These are phyloP conservation scores for Alcedo quadribrachys DNA, from an alignment of 2,797 vertebrate species.

Conservation along the genomic window DNA sequence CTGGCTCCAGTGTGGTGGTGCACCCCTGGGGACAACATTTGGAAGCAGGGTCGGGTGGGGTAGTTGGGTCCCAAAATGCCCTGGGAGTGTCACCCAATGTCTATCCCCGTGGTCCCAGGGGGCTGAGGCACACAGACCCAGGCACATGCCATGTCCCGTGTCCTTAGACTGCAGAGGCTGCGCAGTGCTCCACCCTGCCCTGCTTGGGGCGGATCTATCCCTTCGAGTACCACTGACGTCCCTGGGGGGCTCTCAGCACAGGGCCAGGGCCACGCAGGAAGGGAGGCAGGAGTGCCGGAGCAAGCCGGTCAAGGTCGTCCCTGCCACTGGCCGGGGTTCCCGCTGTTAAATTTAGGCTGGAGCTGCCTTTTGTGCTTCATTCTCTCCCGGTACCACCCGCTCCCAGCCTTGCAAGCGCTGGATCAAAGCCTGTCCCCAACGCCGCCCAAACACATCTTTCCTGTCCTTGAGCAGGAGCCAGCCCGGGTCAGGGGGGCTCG, in stretches of 20 bases:
- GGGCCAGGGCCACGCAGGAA: not conserved
- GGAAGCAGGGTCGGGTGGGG: not conserved
- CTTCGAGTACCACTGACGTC: not conserved
- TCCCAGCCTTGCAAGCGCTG: not conserved
- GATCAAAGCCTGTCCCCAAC: constrained; percentile 13
- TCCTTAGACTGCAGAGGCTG: rapidly evolving
- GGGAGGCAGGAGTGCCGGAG: not conserved
- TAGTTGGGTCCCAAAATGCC: not conserved
- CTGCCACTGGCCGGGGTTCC: constrained; percentile 18
- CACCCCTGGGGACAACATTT: not conserved
- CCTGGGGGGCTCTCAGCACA: not conserved
- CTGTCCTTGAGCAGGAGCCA: not conserved
- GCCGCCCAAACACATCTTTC: constrained; percentile 37
- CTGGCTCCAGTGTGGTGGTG: not conserved
- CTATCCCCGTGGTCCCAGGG: rapidly evolving
- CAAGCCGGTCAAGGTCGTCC: not conserved
- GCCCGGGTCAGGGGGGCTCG: not conserved
- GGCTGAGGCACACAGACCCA: not conserved
- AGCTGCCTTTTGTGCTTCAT: constrained; percentile 46
- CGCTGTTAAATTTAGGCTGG: constrained; percentile 38
- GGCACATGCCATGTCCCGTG: too few relatives aligned
- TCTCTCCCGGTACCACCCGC: not conserved
- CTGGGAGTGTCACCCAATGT: rapidly evolving
- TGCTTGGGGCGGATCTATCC: not conserved
- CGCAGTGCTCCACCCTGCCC: not conserved